Percentiles rank a stretch among this genome's conserved stretches.
Conservation (phyloP, 2,113 vertebrate genomes). For the Oreochromis aureus region DNA sequence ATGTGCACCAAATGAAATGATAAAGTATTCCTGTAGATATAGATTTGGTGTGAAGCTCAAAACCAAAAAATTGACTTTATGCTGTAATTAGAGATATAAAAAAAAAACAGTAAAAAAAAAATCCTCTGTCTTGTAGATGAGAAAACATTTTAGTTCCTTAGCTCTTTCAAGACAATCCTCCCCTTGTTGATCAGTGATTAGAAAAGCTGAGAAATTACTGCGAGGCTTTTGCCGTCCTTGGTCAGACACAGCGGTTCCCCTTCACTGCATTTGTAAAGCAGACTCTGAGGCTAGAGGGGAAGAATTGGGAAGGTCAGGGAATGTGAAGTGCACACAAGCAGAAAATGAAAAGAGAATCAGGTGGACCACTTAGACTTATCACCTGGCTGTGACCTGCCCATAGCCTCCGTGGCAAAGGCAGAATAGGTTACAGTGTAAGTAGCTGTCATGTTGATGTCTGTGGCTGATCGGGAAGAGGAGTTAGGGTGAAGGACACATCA, state of each 20-base stretch:
- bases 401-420: conserved; percentile 3
- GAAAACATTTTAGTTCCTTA: neutral
- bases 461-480: neutral
- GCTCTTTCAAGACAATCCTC: neutral
- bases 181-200: neutral
- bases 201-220: neutral
- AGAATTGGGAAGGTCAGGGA: conserved; percentile 49
- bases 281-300: conserved; percentile 11
- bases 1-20: neutral
- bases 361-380: conserved; percentile 40
- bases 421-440: conserved; percentile 48
- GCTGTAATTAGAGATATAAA: neutral
- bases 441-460: conserved; percentile 33
- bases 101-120: neutral
- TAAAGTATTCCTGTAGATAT: neutral
- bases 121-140: neutral
- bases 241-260: neutral
- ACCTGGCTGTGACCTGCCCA: conserved; percentile 40
- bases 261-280: conserved; percentile 13
- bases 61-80: neutral
- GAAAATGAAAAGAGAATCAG: conserved; percentile 54
- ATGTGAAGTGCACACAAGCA: conserved; percentile 50
- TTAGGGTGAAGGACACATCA: neutral
- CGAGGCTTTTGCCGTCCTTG: neutral
- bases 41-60: neutral